Evolutionary conservation across 2,113 vertebrate species (phyloP), one percentile per base, ranked within the genome.

Genomic region (Bos indicus): DNA sequence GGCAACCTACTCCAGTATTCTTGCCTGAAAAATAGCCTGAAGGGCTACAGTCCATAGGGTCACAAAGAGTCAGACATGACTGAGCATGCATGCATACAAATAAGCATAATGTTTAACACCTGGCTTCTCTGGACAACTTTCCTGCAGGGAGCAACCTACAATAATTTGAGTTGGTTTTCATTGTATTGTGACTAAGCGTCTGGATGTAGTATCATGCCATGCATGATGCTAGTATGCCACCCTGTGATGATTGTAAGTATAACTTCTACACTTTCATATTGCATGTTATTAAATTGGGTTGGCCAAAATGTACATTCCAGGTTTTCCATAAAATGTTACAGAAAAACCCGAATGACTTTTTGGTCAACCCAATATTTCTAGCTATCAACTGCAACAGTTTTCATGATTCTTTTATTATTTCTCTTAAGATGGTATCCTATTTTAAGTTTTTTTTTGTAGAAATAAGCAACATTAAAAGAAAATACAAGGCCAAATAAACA

Each of bases 211-310:
- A 59, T 77, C 43, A 62, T 21, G 14, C 57, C 26, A 15, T 82
- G 26, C 9, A 6, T 17, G 71, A 74, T 21, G 30, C 36, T 43
- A 77, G 46, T 43, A 0, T 67, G 93, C 92, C 97, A 95, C 89
- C 28, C 46, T 46, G 94, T 98, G 97, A 95, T 91, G 15, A 21
- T 30, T n/a, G 1, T 56, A 26, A n/a, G n/a, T 40, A 91, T 1
- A 90, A 36, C 91, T 6, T 43, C 57, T 52, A n/a, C n/a, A 19
- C 12, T 26, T 10, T 30, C 25, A n/a, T 40, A 71, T 12, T 71
- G 15, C 12, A 71, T 1, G 9, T 3, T 71, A 23, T 40, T 71
- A 71, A 71, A 71, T 3, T 40, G n/a, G 10, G n/a, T 40, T 71
- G n/a, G 9, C 67, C 19, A 71, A 71, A 71, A 71, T 23, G n/a